phyloP scores from a whole-genome alignment of 2,888 invertebrate species.

The Lithophane socia region DNA sequence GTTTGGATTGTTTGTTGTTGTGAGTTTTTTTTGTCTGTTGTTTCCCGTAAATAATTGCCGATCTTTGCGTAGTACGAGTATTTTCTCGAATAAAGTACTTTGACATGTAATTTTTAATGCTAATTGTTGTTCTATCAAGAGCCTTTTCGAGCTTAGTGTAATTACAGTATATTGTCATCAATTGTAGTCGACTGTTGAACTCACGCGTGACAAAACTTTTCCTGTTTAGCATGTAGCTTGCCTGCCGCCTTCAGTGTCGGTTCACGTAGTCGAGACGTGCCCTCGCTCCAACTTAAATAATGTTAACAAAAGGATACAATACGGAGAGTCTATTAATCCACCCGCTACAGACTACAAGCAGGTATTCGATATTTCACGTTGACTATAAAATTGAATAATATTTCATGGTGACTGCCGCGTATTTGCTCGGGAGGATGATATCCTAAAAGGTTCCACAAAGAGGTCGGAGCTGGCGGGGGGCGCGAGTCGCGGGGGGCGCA shows the following conservation, averaged over 20 bases:
- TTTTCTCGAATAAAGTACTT: neutral
- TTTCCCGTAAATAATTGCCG: neutral
- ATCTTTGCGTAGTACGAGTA: neutral
- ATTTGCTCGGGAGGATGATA: conserved; percentile 67
- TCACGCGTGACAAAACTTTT: neutral
- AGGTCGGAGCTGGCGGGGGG: conserved; percentile 66
- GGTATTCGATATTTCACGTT: conserved; percentile 50
- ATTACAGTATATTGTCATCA: too few relatives aligned
- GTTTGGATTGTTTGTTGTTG: neutral
- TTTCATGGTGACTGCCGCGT: conserved; percentile 55
- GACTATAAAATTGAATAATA: conserved; percentile 63
- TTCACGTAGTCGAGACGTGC: conserved; percentile 30
- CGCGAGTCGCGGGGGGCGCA: conserved; percentile 20
- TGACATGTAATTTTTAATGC: neutral
- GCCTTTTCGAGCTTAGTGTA: neutral
- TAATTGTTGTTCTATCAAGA: neutral
- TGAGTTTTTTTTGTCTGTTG: too few relatives aligned
- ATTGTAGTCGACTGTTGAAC: neutral
- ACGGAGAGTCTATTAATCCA: conserved; percentile 13
- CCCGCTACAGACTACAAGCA: conserved; percentile 12
- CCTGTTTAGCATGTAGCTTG: conserved; percentile 12
- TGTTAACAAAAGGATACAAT: conserved; percentile 11
- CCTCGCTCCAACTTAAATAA: conserved; percentile 25
- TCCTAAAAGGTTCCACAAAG: conserved; percentile 76
- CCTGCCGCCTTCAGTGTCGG: neutral